Percentiles rank a stretch among this genome's conserved stretches.
Evolutionary conservation across 2,113 vertebrate species (phyloP).

Genomic region (Corydoras maculifer): DNA sequence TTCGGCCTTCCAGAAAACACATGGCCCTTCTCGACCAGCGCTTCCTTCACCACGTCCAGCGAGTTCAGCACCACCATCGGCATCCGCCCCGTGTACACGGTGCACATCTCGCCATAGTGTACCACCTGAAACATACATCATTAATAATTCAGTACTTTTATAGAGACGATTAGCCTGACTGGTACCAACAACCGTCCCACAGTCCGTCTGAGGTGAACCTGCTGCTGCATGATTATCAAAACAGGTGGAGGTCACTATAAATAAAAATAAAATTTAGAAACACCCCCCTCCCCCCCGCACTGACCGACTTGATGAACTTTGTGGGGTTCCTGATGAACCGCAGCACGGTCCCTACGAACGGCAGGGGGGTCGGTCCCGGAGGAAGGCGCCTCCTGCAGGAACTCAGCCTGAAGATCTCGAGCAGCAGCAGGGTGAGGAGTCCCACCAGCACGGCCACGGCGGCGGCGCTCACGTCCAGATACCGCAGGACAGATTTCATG

Average conservation of each 20-base stretch:
- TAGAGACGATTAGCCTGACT: too few species aligned
- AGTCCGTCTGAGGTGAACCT: too few species aligned
- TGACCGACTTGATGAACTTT: conserved; percentile 22
- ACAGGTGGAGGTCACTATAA: too few species aligned
- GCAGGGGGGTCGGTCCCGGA: conserved; percentile 34
- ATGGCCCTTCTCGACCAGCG: conserved; percentile 32
- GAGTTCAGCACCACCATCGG: conserved; percentile 30
- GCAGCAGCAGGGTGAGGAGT: conserved; percentile 18
- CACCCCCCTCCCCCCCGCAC: too few species aligned
- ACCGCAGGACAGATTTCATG: conserved; percentile 18
- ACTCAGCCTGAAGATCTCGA: conserved; percentile 29
- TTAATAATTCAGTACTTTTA: too few species aligned
- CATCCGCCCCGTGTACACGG: conserved; percentile 17
- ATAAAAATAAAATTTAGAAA: too few species aligned
- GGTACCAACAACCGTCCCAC: too few species aligned
- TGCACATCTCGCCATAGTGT: conserved; percentile 40
- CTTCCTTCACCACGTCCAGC: conserved; percentile 26
- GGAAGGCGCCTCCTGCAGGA: conserved; percentile 14
- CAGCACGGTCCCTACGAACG: conserved; percentile 25
- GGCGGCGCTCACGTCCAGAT: conserved; percentile 9
- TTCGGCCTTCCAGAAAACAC: conserved; percentile 35
- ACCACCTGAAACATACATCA: conserved; percentile 4
- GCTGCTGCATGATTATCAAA: too few species aligned
- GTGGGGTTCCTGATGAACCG: conserved; percentile 7
- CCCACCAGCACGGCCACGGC: conserved; percentile 4